phyloP scores from a whole-genome alignment of 2,113 vertebrate genomes.

The Megaceryle torquata region DNA sequence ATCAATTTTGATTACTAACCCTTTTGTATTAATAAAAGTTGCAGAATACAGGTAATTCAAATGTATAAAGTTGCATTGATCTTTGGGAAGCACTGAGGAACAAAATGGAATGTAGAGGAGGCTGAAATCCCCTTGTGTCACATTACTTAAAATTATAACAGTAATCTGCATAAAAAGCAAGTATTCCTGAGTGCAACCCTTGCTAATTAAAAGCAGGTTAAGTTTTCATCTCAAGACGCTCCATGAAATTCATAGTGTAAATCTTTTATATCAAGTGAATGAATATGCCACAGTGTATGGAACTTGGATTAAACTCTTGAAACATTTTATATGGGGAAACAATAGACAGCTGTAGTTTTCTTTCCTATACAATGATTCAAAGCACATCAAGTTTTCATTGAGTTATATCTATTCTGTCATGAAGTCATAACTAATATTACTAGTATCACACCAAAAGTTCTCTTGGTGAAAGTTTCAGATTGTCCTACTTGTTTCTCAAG shows the following conservation, averaged over 20 bases:
- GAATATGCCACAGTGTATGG: background rate
- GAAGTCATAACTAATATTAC: background rate
- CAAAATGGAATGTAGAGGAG: background rate
- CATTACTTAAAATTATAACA: background rate
- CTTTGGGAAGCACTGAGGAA: background rate
- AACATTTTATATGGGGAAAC: slow-evolving; percentile 1
- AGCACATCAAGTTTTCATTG: background rate
- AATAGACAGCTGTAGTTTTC: background rate
- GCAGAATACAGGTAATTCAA: background rate
- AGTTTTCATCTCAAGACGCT: background rate
- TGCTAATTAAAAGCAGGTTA: slow-evolving; percentile 19
- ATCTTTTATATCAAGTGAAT: slow-evolving; percentile 14
- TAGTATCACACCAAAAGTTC: background rate
- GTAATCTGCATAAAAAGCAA: background rate
- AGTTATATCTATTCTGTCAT: slow-evolving; percentile 8
- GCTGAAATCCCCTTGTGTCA: background rate
- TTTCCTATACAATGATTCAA: slow-evolving; percentile 13
- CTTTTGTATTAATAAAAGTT: background rate
- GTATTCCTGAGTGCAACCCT: background rate
- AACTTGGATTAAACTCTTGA: slow-evolving; percentile 47
- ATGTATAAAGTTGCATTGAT: background rate
- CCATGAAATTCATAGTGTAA: background rate
- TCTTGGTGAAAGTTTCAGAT: background rate
- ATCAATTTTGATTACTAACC: background rate
- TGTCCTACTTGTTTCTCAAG: background rate